Percentiles rank a stretch among this genome's conserved stretches.
Evolutionary conservation across 2,113 vertebrate species (phyloP).

Genomic region (Psittacula cyanocephala): DNA sequence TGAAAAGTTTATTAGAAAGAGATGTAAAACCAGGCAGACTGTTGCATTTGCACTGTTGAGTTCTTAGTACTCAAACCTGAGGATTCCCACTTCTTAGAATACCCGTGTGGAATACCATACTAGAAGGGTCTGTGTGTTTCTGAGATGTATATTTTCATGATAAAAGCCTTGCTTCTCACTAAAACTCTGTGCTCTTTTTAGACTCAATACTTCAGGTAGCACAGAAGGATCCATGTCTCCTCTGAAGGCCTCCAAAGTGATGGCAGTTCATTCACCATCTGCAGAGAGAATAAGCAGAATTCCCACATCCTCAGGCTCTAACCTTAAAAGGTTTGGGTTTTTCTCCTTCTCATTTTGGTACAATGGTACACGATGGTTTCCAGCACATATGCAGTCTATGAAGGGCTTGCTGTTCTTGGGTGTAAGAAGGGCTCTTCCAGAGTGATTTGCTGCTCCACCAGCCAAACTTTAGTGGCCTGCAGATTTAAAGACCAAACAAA

Average conservation of each 20-base stretch:
- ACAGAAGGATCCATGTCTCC: conserved; percentile 75
- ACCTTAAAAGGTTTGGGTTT: conserved; percentile 78
- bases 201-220: conserved; percentile 72
- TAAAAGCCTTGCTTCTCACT: background rate
- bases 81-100: background rate
- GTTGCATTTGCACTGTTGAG: background rate
- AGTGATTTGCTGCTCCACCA: background rate
- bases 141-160: background rate
- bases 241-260: conserved; percentile 83
- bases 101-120: background rate
- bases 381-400: background rate
- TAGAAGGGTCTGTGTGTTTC: background rate
- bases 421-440: background rate
- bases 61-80: background rate
- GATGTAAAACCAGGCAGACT: background rate
- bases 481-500: background rate
- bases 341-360: background rate
- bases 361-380: background rate
- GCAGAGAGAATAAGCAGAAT: conserved; percentile 83
- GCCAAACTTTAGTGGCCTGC: background rate
- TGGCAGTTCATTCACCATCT: conserved; percentile 75
- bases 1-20: background rate
- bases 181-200: conserved; percentile 46
- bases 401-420: background rate
- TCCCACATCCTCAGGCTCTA: conserved; percentile 69